Evolutionary conservation across 1,140 invertebrate species (phyloP).

Genomic region (Ceratina japonica): DNA sequence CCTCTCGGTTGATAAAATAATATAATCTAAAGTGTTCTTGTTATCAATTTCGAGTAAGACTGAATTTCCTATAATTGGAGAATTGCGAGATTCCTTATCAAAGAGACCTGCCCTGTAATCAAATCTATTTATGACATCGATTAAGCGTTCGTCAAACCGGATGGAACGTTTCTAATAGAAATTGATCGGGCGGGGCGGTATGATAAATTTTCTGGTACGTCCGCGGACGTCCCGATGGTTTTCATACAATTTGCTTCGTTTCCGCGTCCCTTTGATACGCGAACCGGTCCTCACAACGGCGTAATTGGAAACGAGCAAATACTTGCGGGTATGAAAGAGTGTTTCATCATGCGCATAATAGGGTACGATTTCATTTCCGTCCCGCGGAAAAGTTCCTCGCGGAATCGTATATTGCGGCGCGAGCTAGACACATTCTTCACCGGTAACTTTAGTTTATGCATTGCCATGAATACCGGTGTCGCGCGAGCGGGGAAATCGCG

Average conservation of each 20-base stretch:
- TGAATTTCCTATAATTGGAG: too few species aligned
- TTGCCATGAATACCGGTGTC: conserved; percentile 29
- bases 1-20: too few species aligned
- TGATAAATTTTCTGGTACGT: neutral
- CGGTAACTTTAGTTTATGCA: conserved; percentile 21
- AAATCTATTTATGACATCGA: neutral
- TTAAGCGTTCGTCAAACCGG: neutral
- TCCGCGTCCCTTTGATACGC: neutral
- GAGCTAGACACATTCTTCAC: conserved; percentile 16
- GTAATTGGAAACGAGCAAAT: conserved; percentile 23
- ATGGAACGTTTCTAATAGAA: too few species aligned
- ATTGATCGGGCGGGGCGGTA: too few species aligned
- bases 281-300: neutral
- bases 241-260: neutral
- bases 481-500: neutral
- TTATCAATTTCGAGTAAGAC: too few species aligned
- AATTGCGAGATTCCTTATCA: too few species aligned
- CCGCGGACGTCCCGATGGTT: neutral
- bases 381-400: conserved; percentile 4
- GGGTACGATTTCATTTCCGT: conserved; percentile 30
- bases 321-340: conserved; percentile 1
- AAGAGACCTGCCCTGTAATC: too few species aligned
- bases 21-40: too few species aligned
- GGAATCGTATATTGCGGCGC: conserved; percentile 16
- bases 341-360: neutral